Conservation (phyloP, 2,888 invertebrate genomes). For the Phortica okadai region DNA sequence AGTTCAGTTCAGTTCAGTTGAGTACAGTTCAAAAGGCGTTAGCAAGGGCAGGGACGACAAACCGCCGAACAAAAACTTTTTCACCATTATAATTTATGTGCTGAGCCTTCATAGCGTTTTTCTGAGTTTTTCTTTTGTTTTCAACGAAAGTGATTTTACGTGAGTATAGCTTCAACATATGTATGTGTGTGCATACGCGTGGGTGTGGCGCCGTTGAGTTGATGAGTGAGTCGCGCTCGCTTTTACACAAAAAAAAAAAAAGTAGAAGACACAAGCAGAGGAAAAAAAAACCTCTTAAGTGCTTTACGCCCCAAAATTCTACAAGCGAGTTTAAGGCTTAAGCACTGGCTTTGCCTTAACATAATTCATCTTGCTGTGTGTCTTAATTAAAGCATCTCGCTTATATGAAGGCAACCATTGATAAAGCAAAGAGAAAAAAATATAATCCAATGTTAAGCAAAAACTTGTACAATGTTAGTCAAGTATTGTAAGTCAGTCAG, state of each 20-base stretch:
- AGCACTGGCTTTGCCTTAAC: no score
- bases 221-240: not conserved
- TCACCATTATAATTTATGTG: conserved; percentile 15
- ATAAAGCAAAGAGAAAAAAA: not conserved
- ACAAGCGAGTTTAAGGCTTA: no score
- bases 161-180: not conserved
- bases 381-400: not conserved
- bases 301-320: not conserved
- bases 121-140: not conserved
- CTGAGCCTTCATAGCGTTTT: not conserved
- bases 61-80: conserved; percentile 16
- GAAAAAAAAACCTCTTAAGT: not conserved
- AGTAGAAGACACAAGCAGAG: no score
- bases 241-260: not conserved
- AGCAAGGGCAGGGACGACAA: not conserved
- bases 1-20: no score
- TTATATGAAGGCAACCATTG: not conserved
- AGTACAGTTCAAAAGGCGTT: not conserved
- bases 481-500: not conserved
- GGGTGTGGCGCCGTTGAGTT: not conserved
- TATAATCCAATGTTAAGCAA: not conserved
- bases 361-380: no score
- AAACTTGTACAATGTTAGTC: not conserved
- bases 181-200: not conserved
- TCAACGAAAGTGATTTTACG: not conserved